Evolutionary conservation across 2,113 vertebrate genomes (phyloP), one percentile per base, ranked within the genome.

Genomic region (Capreolus pygargus): DNA sequence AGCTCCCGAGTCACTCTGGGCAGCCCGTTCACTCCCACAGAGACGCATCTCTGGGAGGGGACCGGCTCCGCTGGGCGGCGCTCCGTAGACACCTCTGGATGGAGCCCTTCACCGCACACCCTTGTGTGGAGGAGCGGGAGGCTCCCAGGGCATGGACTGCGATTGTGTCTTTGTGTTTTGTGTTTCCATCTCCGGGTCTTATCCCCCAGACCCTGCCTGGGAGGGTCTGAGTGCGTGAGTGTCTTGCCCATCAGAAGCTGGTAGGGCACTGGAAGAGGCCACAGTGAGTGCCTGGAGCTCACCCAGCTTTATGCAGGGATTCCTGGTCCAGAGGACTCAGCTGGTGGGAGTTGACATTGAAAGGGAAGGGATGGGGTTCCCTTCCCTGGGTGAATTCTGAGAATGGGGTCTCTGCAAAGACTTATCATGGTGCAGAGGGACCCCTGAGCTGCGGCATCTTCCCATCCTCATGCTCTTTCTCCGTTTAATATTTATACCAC

Each of bases 61-160:
- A 9, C 2, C 28, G 21, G 14, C 43, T n/a, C 14, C 2, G 17
- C 23, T 2, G 1, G 30, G 47, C 16, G 15, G 54, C 70, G 0
- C n/a, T 27, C 4, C 1, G 27, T 0, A 0, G 3, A 1, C 23
- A 9, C 6, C 4, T 3, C 50, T 16, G 57, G 43, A 36, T 47
- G 0, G 2, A 17, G 15, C 30, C 2, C 30, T 5, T 28, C 47
- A 0, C 1, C 1, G 2, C 2, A 7, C 3, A 0, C 6, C 57
- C n/a, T 1, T 9, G 19, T 14, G 94, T 7, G 23, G 15, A 52
- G 19, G 15, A 57, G 7, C 0, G 0, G 14, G 89, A 45, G 52
- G 30, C 54, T 55, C 36, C 54, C 1, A 0, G 57, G 57, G 11
- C 7, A 2, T 0, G 1, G 27, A 0, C 6, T 10, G 7, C 12